Percentiles rank a stretch among this genome's conserved stretches.
These are phyloP conservation scores for Zapus hudsonius DNA, from an alignment of 2,113 vertebrate species.

Conservation along the genomic window DNA sequence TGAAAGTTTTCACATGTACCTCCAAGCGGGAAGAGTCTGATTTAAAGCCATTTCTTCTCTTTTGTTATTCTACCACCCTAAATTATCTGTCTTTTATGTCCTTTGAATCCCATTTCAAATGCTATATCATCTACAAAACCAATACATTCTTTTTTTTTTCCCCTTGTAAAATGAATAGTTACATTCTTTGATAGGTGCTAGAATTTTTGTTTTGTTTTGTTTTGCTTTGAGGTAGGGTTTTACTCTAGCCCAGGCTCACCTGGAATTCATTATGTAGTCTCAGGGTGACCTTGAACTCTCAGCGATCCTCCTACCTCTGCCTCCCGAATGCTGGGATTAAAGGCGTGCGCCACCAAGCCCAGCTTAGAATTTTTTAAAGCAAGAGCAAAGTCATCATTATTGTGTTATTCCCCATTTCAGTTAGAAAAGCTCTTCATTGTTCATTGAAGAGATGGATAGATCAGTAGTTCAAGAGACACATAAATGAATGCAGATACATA, in stretches of 20 bases:
- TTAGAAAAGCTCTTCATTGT: background rate
- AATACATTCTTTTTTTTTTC: background rate
- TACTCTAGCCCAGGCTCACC: no score
- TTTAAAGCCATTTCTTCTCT: background rate
- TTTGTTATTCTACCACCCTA: background rate
- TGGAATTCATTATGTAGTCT: no score
- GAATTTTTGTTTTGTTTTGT: no score
- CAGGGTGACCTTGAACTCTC: no score
- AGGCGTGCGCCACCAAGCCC: no score
- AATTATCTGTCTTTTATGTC: background rate
- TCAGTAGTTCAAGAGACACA: background rate
- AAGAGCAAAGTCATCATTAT: background rate
- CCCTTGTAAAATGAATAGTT: background rate
- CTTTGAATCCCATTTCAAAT: background rate
- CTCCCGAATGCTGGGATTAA: no score
- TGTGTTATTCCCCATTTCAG: background rate
- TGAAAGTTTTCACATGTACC: background rate
- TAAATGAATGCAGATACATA: background rate
- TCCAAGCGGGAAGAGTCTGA: background rate
- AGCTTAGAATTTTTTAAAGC: background rate
- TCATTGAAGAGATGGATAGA: background rate
- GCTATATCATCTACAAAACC: background rate
- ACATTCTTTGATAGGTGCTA: background rate
- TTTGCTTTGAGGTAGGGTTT: no score
- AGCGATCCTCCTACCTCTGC: no score